A percentile compares a stretch with the other conserved stretches of the same genome.
These are phyloP conservation scores for Pangasianodon hypophthalmus DNA, from an alignment of 2,113 vertebrate genomes.

Conservation along the genomic window DNA sequence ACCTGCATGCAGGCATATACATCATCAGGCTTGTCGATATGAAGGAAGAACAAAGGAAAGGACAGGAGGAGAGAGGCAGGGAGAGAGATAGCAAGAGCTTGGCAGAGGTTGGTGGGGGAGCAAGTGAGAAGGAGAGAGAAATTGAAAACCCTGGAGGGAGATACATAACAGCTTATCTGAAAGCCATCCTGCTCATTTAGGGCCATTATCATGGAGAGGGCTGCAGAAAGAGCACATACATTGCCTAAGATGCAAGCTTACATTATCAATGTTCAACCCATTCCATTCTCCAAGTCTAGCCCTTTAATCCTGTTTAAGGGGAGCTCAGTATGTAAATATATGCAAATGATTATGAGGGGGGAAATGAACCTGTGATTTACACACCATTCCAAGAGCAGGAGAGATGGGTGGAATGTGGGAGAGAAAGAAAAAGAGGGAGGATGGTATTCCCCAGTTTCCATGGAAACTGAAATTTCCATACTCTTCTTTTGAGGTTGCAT, in stretches of 20 bases:
- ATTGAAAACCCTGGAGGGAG: conserved; percentile 11
- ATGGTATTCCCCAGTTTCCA: conserved; percentile 75
- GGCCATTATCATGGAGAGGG: conserved; percentile 36
- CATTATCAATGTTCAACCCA: background rate
- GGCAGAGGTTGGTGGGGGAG: background rate
- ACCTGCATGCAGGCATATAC: conserved; percentile 42
- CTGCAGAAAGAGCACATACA: conserved; percentile 17
- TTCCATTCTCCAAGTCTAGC: conserved; percentile 4
- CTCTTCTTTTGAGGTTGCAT: conserved; percentile 31
- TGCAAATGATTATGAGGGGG: conserved; percentile 36
- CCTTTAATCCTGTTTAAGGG: conserved; percentile 42
- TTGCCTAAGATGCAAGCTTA: background rate
- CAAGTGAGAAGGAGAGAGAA: background rate
- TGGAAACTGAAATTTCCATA: conserved; percentile 66
- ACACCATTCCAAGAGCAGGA: background rate
- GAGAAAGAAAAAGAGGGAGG: conserved; percentile 47
- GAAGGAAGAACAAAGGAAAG: background rate
- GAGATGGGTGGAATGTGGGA: conserved; percentile 15
- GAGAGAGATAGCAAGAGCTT: background rate
- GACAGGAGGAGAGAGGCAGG: background rate
- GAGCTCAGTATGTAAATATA: conserved; percentile 37
- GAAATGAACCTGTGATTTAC: conserved; percentile 23
- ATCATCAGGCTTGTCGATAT: conserved; percentile 33
- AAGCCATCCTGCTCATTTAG: conserved; percentile 49
- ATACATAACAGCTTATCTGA: conserved; percentile 38